phyloP scores from a whole-genome alignment of 2,113 vertebrate genomes.

The Phoxinus phoxinus region DNA sequence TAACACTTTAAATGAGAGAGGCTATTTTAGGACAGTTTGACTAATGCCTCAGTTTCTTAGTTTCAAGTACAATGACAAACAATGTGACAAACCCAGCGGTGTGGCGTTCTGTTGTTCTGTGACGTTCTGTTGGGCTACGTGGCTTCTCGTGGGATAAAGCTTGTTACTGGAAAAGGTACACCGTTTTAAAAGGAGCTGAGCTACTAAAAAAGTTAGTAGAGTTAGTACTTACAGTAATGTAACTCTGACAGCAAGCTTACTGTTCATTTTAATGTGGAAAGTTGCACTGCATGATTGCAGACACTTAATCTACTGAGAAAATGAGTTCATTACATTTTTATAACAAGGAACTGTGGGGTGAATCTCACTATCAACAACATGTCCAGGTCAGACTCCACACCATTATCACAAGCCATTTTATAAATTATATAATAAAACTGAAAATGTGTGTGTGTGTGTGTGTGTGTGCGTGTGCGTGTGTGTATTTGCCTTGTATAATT shows the following conservation, averaged over 20 bases:
- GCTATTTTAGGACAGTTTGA: neutral
- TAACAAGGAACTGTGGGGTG: neutral
- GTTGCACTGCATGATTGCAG: neutral
- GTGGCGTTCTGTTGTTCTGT: neutral
- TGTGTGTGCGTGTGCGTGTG: too few relatives aligned
- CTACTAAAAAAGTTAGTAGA: neutral
- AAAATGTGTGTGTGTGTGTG: too few relatives aligned
- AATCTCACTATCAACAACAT: neutral
- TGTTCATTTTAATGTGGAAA: neutral
- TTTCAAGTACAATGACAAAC: neutral
- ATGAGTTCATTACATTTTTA: neutral
- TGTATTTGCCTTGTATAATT: too few relatives aligned
- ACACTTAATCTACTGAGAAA: neutral
- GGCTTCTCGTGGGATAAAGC: neutral
- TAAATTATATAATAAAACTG: too few relatives aligned
- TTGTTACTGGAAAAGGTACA: neutral
- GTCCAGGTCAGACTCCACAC: neutral
- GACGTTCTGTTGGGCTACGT: neutral
- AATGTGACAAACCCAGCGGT: neutral
- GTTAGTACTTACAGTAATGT: neutral
- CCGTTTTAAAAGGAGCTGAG: neutral
- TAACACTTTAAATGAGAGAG: neutral
- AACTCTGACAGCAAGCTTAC: neutral
- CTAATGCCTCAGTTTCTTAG: neutral
- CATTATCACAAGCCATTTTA: too few relatives aligned